Conservation (phyloP, 2,888 invertebrate genomes). For the Hypena proboscidalis region DNA sequence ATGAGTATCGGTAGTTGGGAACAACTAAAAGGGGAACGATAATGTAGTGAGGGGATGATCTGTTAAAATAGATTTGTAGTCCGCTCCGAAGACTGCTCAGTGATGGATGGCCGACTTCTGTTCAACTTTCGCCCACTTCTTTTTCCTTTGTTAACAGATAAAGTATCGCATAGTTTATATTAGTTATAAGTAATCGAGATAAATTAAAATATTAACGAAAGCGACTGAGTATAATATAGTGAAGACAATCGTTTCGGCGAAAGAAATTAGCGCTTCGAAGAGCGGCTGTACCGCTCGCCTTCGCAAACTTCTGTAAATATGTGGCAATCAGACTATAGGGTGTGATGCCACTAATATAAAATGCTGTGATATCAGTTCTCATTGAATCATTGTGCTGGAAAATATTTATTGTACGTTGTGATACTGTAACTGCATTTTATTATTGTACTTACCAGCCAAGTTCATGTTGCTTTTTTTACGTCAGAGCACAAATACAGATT, state of each 20-base stretch:
- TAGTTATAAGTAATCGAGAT: slow-evolving; percentile 52
- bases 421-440: slow-evolving; percentile 12
- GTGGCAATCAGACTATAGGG: slow-evolving; percentile 57
- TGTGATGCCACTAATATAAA: slow-evolving; percentile 70
- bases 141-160: slow-evolving; percentile 47
- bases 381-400: slow-evolving; percentile 59
- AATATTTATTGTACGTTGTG: slow-evolving; percentile 38
- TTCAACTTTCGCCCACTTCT: slow-evolving; percentile 61
- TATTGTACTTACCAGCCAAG: not conserved
- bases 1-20: slow-evolving; percentile 58
- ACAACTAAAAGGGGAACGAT: slow-evolving; percentile 67
- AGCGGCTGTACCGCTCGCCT: slow-evolving; percentile 47
- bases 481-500: slow-evolving; percentile 29
- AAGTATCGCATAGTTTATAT: slow-evolving; percentile 65
- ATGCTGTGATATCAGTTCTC: slow-evolving; percentile 83
- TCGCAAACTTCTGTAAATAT: slow-evolving; percentile 56
- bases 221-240: slow-evolving; percentile 72
- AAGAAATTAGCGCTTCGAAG: slow-evolving; percentile 45
- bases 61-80: slow-evolving; percentile 79
- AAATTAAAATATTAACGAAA: slow-evolving; percentile 61
- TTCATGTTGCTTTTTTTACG: slow-evolving; percentile 4
- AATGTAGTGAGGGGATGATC: slow-evolving; percentile 78
- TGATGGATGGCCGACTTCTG: slow-evolving; percentile 79
- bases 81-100: slow-evolving; percentile 69
- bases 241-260: slow-evolving; percentile 37